Base-by-base conservation (phyloP, 2,797 vertebrate genomes). In the Trachurus trachurus region DNA sequence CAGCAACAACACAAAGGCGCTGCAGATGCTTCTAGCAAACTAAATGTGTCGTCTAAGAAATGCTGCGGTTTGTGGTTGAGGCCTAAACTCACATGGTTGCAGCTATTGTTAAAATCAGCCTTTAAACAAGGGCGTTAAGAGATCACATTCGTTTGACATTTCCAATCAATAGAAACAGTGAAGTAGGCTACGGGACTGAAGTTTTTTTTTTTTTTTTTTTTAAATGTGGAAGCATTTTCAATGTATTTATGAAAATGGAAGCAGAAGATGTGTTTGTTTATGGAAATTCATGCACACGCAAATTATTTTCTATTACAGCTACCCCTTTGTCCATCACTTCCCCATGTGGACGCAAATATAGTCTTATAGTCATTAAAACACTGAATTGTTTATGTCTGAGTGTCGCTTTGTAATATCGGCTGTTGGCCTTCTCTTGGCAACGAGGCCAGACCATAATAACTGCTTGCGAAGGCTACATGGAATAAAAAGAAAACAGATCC, bases 301-400 rank as follows among this genome's bases (percentile, higher is more conserved):
- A 2, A n/a, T 47, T 37, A 0, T 1, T 74, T 7, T 56, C 4
- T 26, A 26, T 26, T 26, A 26, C 26, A 26, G 26, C 29, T 26
- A 52, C 37, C 9, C 10, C 57, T 59, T 78, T 26, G 26, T 26
- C 26, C 26, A 26, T 49, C 68, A 80, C 74, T 87, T 88, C 86
- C 74, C 3, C 6, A 0, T 72, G 7, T 49, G 3, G 67, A 9
- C 26, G n/a, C 22, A 31, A 62, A 60, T 19, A 54, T 6, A 64
- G 16, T 16, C 9, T 34, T 34, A n/a, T n/a, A n/a, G 31, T 34
- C 31, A 34, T 4, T 34, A 34, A 34, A 34, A 6, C 31, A 6
- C 31, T 34, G 31, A 34, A 34, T 34, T 34, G 31, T 34, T 34
- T 34, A 34, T 34, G 31, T 5, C 31, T 34, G 31, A 34, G 31